Base-by-base conservation (phyloP, 2,888 invertebrate species). In the Drosophila imparisetae region DNA sequence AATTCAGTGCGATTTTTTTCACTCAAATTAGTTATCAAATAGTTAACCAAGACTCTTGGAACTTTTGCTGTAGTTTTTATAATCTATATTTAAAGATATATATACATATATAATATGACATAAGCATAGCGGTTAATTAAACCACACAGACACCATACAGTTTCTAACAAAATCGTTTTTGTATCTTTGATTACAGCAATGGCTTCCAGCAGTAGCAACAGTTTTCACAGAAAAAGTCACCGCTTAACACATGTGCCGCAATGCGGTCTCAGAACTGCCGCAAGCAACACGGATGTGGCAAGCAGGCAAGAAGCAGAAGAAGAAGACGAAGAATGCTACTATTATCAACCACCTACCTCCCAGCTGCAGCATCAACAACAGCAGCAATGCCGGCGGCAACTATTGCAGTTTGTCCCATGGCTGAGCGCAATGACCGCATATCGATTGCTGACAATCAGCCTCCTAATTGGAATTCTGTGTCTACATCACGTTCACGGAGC, bases 401-500 rank as follows among this genome's bases (percentile, higher is more conserved):
- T 71, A 66, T 73, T 75, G 55, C 89, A 72, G 66, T 78, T 75
- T 72, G 74, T 72, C 68, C 76, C 67, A 66, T 81, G 91, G 73
- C 72, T 87, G 80, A 81, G 86, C 72, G 81, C 91, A 88, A 89
- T 84, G 81, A 88, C 92, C 79, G 89, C 91, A 79, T 90, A 90
- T 88, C 91, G 91, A 86, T 83, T 92, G 88, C 91, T 92, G 81
- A 90, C 91, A 91, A 91, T 92, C 89, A 90, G 91, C 83, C 82
- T 92, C 79, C 79, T 92, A 86, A 88, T 92, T 87, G 90, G 91
- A 75, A 85, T 92, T 82, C 87, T 92, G 53, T 90, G 91, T 81
- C 92, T 91, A 75, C 86, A 86, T 75, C 77, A 83, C 75, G 90
- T 90, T 68, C 77, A 87, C 71, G 89, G 93, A 83, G 95, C 96